phyloP scores from a whole-genome alignment of 2,888 invertebrate genomes.

The Lycophotia porphyrea region DNA sequence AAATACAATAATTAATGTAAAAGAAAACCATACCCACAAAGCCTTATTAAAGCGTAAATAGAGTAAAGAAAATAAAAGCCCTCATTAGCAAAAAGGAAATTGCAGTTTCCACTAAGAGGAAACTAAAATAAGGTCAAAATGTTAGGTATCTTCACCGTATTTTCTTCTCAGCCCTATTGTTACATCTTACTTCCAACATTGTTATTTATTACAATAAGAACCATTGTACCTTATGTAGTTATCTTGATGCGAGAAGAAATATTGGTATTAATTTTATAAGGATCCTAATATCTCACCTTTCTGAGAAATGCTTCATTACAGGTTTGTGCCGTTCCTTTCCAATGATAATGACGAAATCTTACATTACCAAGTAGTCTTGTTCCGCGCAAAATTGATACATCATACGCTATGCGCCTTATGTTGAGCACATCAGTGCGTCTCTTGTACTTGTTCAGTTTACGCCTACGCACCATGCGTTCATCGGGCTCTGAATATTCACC shows the following conservation, averaged over 20 bases:
- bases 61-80: constrained; percentile 83
- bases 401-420: constrained; percentile 92
- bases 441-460: constrained; percentile 91
- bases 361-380: constrained; percentile 92
- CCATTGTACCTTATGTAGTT: constrained; percentile 33
- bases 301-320: constrained; percentile 97
- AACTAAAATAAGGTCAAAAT: constrained; percentile 88
- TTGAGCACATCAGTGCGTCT: constrained; percentile 92
- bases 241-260: constrained; percentile 5
- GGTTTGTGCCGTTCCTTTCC: constrained; percentile 95
- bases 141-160: constrained; percentile 78
- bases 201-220: constrained; percentile 52
- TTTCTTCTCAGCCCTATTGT: constrained; percentile 73
- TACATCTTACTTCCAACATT: constrained; percentile 68
- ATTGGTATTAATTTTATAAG: constrained; percentile 26
- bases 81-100: constrained; percentile 89
- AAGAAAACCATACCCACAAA: constrained; percentile 59
- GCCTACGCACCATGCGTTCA: constrained; percentile 91
- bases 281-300: constrained; percentile 91
- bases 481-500: constrained; percentile 94
- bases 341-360: constrained; percentile 94
- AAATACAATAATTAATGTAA: constrained; percentile 47
- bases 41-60: constrained; percentile 67
- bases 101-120: constrained; percentile 85
- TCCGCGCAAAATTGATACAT: constrained; percentile 93